Base-by-base conservation (phyloP, 2,113 vertebrate genomes). In the Heterotis niloticus region DNA sequence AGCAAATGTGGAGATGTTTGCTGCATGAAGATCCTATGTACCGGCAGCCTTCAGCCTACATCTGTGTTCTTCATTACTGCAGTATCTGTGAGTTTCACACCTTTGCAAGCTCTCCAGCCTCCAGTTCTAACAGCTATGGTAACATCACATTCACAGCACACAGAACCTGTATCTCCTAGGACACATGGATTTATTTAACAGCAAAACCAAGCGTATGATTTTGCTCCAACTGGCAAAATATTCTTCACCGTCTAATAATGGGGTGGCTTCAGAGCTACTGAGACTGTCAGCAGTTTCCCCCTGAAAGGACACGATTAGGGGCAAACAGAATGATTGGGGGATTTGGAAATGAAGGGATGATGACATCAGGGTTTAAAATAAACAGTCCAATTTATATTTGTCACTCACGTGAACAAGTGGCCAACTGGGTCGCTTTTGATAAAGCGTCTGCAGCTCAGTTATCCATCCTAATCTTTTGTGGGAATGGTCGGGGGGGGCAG, bases 201-300 rank as follows among this genome's bases (percentile, higher is more conserved):
- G 52, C 76, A 77, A 77, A 77, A 66, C 76, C 51, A 66, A 77
- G 62, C 56, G n/a, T 67, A 51, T 66, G 44, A 77, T 67, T 77
- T 77, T 28, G 17, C 60, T 64, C 62, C 62, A 77, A 44, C 54
- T 77, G 76, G 76, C 64, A 28, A 44, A 28, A 67, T n/a, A 56
- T 23, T 5, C 64, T 28, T 65, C 20, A 4, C 18, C 34, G 44
- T 52, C 64, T 77, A 77, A 77, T 77, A 67, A 77, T 14, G 64
- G 76, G 64, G 76, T 77, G 44, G 64, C 57, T 77, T 77, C 64
- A 66, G 66, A 77, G 66, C 76, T 77, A 77, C 66, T 65, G 76
- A 51, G 76, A 77, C 64, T 56, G 76, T 77, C 76, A 77, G 76
- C 64, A 24, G 24, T 77, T 77, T 77, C 64, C 64, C 51, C 44